Evolutionary conservation across 1,140 invertebrate genomes (phyloP), one percentile per base, ranked within the genome.

Genomic region (Drosophila micromelanica): DNA sequence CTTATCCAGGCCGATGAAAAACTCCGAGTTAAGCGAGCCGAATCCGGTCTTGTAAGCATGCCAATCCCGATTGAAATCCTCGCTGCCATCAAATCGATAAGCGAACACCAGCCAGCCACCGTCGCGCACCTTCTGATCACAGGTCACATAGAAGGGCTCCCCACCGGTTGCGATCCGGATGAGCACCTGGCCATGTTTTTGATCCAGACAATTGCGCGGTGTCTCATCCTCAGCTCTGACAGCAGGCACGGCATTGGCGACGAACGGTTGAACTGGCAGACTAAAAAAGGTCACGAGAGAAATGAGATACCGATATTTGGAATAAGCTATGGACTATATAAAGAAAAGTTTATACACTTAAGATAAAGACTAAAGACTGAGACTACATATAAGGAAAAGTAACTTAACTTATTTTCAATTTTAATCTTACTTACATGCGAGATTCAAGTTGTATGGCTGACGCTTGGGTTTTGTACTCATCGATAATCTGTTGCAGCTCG

Each of bases 61-160:
- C 95, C 95, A 95, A 35, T 92, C 91, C 52, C 93, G 92, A 69
- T 93, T 93, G 73, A 96, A 95, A 17, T 95, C 93, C 81, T 94
- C 93, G 8, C 93, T 92, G 2, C 95, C 95, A 64, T 95, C 94
- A 63, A 92, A 93, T 12, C 95, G 92, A 64, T 94, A 93, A 82
- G 95, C 95, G 40, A 95, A 91, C 7, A 94, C 94, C 52, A 94
- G 93, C 95, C 95, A 95, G 3, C 94, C 94, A 0, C 95, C 95
- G 7, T 86, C 62, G 0, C 65, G 68, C 20, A 51, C 91, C 0
- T 92, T 92, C 7, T 93, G 93, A 40, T 92, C 93, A 73, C 95
- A 95, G n/a, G 93, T 93, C 2, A 93, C 94, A 76, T 94, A 94
- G 75, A 95, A 94, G 0, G 94, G 92, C n/a, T 93, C 70, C 20